Conservation (phyloP, 2,113 vertebrate species). For the Athene noctua region DNA sequence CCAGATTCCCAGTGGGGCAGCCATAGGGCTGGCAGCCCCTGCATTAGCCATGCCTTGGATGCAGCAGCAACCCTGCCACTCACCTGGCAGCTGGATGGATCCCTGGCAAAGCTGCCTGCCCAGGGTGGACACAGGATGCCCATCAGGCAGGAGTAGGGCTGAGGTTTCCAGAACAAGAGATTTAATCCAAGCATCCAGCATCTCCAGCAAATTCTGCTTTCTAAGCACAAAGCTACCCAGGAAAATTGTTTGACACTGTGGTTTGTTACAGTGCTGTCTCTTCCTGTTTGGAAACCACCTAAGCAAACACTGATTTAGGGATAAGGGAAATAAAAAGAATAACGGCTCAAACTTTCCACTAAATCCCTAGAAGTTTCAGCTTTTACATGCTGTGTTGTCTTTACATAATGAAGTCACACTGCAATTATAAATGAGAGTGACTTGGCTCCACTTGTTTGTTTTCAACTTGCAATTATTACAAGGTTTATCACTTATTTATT, state of each 20-base stretch:
- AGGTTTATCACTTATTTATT: conserved; percentile 59
- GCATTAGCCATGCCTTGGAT: not conserved
- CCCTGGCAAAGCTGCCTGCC: not conserved
- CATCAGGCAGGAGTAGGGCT: not conserved
- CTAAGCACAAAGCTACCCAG: not conserved
- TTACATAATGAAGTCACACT: conserved; percentile 56
- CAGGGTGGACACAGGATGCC: not conserved
- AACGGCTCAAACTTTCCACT: not conserved
- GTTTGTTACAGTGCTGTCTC: not conserved
- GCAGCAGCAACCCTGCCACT: not conserved
- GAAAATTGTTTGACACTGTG: not conserved
- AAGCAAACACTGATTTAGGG: not conserved
- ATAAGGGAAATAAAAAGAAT: not conserved
- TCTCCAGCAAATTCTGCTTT: not conserved
- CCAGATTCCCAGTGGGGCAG: not conserved
- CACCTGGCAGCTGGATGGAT: not conserved
- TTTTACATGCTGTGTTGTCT: conserved; percentile 9
- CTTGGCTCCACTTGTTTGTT: conserved; percentile 39
- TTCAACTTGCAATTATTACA: conserved; percentile 49
- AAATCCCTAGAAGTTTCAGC: conserved; percentile 39
- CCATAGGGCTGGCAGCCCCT: not conserved
- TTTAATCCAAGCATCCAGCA: not conserved
- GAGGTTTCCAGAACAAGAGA: not conserved
- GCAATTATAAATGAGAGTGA: conserved; percentile 58
- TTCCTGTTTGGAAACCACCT: not conserved